phyloP scores from a whole-genome alignment of 2,797 vertebrate genomes.

The Sebastes cheni region DNA sequence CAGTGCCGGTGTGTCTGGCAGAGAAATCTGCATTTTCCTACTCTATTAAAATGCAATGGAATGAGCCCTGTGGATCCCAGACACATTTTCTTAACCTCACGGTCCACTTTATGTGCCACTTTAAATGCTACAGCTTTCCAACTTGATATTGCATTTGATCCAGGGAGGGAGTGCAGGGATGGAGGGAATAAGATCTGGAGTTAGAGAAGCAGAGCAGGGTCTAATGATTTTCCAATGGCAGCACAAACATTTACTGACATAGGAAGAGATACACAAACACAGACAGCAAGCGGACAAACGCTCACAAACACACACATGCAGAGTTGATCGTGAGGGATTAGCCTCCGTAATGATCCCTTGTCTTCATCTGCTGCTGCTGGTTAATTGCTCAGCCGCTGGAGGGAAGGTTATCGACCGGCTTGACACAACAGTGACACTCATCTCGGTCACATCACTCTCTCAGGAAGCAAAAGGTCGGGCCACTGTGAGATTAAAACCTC shows the following conservation, averaged over 20 bases:
- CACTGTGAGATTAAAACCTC: neutral
- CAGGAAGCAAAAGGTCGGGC: neutral
- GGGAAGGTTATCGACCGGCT: slow-evolving; percentile 38
- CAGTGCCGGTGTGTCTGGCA: neutral
- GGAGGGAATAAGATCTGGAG: neutral
- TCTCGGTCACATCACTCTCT: neutral
- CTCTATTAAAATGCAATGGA: neutral
- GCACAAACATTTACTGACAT: slow-evolving; percentile 5
- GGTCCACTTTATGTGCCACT: neutral
- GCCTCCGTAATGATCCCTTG: slow-evolving; percentile 45
- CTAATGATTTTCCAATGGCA: slow-evolving; percentile 25
- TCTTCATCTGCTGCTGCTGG: slow-evolving; percentile 31
- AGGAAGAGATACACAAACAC: slow-evolving; percentile 5
- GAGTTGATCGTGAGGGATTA: slow-evolving; percentile 21
- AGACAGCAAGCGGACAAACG: neutral
- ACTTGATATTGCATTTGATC: neutral
- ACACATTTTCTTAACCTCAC: neutral
- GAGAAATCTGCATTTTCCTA: neutral
- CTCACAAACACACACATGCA: neutral
- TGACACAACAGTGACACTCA: slow-evolving; percentile 1
- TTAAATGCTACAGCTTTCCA: neutral
- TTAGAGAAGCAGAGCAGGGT: neutral
- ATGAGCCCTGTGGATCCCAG: neutral
- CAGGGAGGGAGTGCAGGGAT: neutral
- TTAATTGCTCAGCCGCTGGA: slow-evolving; percentile 47